A percentile compares a stretch with the other conserved stretches of the same genome.
Evolutionary conservation across 37 sponge, comb jelly and placozoan genomes (phyloP).

Genomic region (Ephydatia muelleri): DNA sequence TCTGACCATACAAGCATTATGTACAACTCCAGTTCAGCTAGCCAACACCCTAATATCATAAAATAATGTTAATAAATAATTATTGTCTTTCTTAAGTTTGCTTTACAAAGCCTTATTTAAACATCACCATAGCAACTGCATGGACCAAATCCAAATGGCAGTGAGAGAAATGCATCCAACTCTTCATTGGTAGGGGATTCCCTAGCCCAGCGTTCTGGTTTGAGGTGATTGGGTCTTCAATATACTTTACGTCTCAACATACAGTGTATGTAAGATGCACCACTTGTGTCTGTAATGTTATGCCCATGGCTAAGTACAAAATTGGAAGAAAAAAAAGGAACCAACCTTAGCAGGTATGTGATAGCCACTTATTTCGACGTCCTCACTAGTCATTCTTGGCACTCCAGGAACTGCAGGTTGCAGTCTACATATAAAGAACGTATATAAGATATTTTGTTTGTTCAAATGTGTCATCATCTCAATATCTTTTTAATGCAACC

Average conservation of each 20-base stretch:
- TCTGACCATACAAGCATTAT: not conserved
- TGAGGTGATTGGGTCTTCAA: slow-evolving; percentile 27
- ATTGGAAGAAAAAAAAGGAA: not conserved
- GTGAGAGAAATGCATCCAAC: slow-evolving; percentile 13
- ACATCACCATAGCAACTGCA: slow-evolving; percentile 45
- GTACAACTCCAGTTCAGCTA: not conserved
- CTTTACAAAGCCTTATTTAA: not conserved
- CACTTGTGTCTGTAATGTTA: not conserved
- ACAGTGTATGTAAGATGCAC: not conserved
- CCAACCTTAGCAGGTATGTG: slow-evolving; percentile 42
- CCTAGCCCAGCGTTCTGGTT: slow-evolving; percentile 29
- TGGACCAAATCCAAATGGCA: slow-evolving; percentile 59
- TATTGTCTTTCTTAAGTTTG: not conserved
- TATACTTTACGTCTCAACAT: slow-evolving; percentile 5
- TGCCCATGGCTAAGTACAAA: not conserved
- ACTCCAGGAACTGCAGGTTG: slow-evolving; percentile 12
- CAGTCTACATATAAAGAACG: not conserved
- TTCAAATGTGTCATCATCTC: not conserved
- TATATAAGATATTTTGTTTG: no score
- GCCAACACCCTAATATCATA: not conserved
- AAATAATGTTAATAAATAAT: not conserved
- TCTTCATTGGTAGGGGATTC: not conserved
- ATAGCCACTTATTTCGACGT: slow-evolving; percentile 13
- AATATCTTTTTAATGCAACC: slow-evolving; percentile 33
- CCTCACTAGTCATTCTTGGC: not conserved